phyloP scores from a whole-genome alignment of 2,113 vertebrate genomes.

The Eubucco bourcierii region DNA sequence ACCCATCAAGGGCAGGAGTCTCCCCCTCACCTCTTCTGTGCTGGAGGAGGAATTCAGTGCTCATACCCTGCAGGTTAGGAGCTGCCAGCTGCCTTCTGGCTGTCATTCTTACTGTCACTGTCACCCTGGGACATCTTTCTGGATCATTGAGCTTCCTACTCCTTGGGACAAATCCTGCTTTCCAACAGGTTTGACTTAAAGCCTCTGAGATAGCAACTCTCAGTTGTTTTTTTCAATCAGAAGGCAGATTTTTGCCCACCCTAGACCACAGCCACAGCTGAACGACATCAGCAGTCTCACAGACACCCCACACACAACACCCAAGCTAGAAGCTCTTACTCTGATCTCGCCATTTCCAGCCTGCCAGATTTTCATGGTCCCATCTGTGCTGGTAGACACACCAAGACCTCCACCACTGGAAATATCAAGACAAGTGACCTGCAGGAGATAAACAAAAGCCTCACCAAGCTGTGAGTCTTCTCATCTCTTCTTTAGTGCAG shows the following conservation, averaged over 20 bases:
- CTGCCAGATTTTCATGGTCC: constrained; percentile 84
- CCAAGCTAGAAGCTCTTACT: constrained; percentile 62
- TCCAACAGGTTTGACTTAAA: background rate
- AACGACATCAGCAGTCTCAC: background rate
- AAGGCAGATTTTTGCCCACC: background rate
- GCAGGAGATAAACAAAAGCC: background rate
- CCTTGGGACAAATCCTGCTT: background rate
- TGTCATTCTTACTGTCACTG: background rate
- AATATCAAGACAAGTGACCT: constrained; percentile 79
- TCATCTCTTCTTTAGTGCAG: too few species aligned
- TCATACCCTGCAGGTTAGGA: accelerated
- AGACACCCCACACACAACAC: background rate
- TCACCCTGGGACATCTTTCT: background rate
- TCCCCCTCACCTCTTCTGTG: too few species aligned
- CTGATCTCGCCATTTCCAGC: constrained; percentile 80
- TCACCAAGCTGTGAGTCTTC: too few species aligned
- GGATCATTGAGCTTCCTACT: background rate
- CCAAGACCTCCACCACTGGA: constrained; percentile 80
- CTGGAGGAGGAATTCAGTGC: background rate
- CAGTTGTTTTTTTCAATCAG: background rate
- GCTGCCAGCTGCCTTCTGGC: background rate
- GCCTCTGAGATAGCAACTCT: background rate
- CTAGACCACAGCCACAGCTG: accelerated
- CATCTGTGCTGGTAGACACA: constrained; percentile 77
- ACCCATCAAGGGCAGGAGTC: background rate